phyloP scores from a whole-genome alignment of 2,888 invertebrate genomes.

The Scrobipalpa atriplicella region DNA sequence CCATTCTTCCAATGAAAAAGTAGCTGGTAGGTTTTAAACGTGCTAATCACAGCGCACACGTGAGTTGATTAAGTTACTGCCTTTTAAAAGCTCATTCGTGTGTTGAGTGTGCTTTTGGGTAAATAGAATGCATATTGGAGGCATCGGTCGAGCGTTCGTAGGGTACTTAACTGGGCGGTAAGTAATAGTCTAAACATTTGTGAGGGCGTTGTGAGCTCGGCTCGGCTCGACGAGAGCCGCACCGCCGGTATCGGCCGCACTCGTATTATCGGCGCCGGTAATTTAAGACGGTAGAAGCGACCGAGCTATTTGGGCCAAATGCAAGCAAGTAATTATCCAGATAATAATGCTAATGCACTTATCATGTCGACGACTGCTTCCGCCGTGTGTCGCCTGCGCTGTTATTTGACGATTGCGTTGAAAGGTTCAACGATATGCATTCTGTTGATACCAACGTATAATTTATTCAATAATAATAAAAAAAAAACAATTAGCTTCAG shows the following conservation, averaged over 20 bases:
- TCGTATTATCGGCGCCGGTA: constrained; percentile 62
- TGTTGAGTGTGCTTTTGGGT: constrained; percentile 58
- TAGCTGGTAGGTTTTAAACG: constrained; percentile 43
- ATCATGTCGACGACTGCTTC: constrained; percentile 79
- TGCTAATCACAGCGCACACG: constrained; percentile 61
- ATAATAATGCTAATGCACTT: constrained; percentile 83
- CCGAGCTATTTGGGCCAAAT: constrained; percentile 78
- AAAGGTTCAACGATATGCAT: constrained; percentile 31
- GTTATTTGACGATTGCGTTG: constrained; percentile 58
- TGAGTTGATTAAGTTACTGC: constrained; percentile 64
- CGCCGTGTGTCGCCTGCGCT: constrained; percentile 58
- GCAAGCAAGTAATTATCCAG: constrained; percentile 81
- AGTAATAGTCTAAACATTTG: constrained; percentile 71
- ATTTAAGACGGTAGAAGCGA: constrained; percentile 73
- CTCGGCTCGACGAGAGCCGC: constrained; percentile 46
- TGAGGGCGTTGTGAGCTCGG: constrained; percentile 52
- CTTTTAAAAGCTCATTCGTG: constrained; percentile 63
- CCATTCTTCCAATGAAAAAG: constrained; percentile 24
- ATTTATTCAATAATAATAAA: constrained; percentile 34
- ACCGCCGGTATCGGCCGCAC: constrained; percentile 51
- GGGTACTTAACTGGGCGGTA: constrained; percentile 63
- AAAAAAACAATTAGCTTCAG: constrained; percentile 31
- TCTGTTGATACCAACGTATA: constrained; percentile 24
- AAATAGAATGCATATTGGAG: constrained; percentile 61
- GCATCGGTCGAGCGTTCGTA: constrained; percentile 50